Evolutionary conservation across 2,113 vertebrate genomes (phyloP), one percentile per base, ranked within the genome.

Genomic region (Romanogobio albipinnatus): DNA sequence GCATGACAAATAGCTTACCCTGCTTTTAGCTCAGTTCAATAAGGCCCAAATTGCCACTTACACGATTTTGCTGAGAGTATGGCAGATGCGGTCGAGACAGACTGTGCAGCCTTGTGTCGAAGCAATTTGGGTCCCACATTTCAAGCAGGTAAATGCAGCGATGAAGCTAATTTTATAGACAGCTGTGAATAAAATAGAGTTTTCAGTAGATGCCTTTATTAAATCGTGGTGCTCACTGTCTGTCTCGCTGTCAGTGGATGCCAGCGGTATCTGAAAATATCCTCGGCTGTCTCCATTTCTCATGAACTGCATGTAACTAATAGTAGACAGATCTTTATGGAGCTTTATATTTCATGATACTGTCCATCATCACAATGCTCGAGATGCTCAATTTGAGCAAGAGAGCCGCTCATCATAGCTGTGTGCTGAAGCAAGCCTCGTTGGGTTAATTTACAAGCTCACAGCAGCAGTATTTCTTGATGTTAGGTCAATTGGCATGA

Each of bases 41-140:
- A 89, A 90, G 86, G 85, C 82, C 84, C 87, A 92, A 90, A 93
- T 91, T 92, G 91, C 85, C 90, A 82, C 90, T 93, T 90, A 88
- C 90, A 93, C 87, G 88, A 81, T 86, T 86, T 86, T 84, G 47
- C 83, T 47, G 83, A 89, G 90, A 91, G 83, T 82, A 87, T 85
- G 86, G 88, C 90, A 90, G 91, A 92, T 90, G 89, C 26, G 14
- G 43, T 85, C 87, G 84, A 92, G 88, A 86, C 79, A 86, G 89
- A 77, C 89, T 90, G 86, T 71, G 79, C 86, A 90, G 87, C 86
- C 85, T 85, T 17, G 29, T 75, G 88, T 79, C 53, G 82, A 88
- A 61, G 68, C 90, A 90, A 91, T 93, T 91, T 89, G 84, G 88
- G 83, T 86, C 90, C 84, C 86, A 85, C 29, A 89, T 92, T 91